phyloP scores from a whole-genome alignment of 2,113 vertebrate species.

The Rhegmatorhina hoffmannsi region DNA sequence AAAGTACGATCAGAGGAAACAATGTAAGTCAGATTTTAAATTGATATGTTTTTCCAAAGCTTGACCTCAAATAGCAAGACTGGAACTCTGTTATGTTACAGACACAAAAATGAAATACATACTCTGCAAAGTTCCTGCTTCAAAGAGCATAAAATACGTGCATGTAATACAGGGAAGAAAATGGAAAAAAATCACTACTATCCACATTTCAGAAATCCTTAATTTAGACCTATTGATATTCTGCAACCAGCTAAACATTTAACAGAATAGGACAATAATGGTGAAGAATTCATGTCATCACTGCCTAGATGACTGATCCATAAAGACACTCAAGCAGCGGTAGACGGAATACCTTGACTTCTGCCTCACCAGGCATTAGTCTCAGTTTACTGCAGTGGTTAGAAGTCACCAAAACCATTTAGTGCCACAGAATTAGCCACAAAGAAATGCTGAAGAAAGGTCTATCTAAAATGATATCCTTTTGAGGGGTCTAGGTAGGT shows the following conservation, averaged over 20 bases:
- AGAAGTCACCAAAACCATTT: not conserved
- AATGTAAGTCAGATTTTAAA: not conserved
- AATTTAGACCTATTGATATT: not conserved
- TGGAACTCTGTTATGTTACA: not conserved
- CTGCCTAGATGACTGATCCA: not conserved
- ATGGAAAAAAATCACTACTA: not conserved
- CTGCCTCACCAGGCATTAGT: not conserved
- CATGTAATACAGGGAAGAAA: not conserved
- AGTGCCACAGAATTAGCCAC: not conserved
- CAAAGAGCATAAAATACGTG: not conserved
- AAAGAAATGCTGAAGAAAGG: not conserved
- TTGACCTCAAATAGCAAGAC: not conserved
- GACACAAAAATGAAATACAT: not conserved
- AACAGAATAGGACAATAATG: not conserved
- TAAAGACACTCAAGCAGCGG: not conserved
- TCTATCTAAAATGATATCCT: not conserved
- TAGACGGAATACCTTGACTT: not conserved
- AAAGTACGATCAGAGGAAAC: not conserved
- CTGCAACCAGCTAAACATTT: not conserved
- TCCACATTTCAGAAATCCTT: not conserved
- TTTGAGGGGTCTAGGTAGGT: not conserved
- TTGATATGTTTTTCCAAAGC: not conserved
- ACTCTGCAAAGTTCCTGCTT: not conserved
- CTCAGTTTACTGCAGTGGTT: not conserved
- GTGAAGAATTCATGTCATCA: not conserved